Evolutionary conservation across 2,797 vertebrate genomes (phyloP), one percentile per base, ranked within the genome.

Genomic region (Sandelia bainsii): DNA sequence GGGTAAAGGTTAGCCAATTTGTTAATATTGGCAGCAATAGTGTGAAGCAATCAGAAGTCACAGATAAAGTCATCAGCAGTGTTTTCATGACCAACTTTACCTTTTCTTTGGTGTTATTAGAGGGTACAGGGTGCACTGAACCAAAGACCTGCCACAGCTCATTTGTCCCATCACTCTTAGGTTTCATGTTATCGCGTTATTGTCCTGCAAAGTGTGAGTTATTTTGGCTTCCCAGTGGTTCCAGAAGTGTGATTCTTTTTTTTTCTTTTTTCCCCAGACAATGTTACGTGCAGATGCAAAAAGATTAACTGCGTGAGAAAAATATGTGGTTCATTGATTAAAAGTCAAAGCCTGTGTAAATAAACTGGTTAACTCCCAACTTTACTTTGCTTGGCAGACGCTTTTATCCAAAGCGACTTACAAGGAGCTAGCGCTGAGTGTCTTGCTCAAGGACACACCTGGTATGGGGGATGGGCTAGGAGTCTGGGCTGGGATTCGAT

Each of bases 121-220:
- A 53, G 40, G 62, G 34, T n/a, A 56, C 61, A 67, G 46, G 56
- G 72, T 68, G 58, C 63, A 86, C 57, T 69, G 65, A 85, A 69
- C 79, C 76, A 81, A 83, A 90, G 65, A 81, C 67, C 67, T 37
- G 70, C 61, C 52, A 27, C 3, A 40, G 32, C 46, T 67, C 34
- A 11, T 53, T 27, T 34, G 2, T 45, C n/a, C 29, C n/a, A 45
- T 8, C 27, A 34, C 4, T 40, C 37, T 4, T 13, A 27, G 19
- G 8, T 62, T 77, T 34, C 37, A 61, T 62, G 57, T n/a, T n/a
- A n/a, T n/a, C n/a, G n/a, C n/a, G n/a, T 59, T 37, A 8, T 25
- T 44, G 11, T n/a, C 6, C 23, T n/a, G n/a, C 9, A 6, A 2
- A 23, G 51, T 51, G 34, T 19, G 20, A 29, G 19, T 13, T 51